Base-by-base conservation (phyloP, 2,113 vertebrate species). In the Megaceryle maxima region DNA sequence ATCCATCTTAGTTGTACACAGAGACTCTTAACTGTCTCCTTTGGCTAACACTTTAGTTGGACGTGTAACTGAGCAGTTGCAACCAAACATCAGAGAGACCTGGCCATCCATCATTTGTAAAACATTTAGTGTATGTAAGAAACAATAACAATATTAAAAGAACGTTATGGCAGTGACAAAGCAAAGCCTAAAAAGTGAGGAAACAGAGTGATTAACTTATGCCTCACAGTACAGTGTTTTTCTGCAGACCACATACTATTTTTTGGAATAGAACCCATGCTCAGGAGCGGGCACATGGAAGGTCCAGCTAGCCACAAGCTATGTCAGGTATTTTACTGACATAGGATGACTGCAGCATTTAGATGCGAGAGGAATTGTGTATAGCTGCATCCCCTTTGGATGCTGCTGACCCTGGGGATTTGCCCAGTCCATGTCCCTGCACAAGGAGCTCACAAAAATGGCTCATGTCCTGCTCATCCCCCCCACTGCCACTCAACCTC, bases 121-220 rank as follows among this genome's bases (percentile, higher is more conserved):
- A 92, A 91, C 84, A 79, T 77, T 91, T 88, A 17, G 62, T 89
- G 55, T 62, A 70, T 19, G 41, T 57, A 83, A 87, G 91, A 85
- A 95, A 89, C 83, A 89, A 85, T 79, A 96, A 95, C 62, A 88
- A 74, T 92, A 91, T 94, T 96, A 94, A 94, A 95, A 94, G 94
- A 83, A 70, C 80, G 92, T 94, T 93, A 95, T 3, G 7, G 77
- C 89, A 79, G 74, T n/a, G 66, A 92, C 84, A 87, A 95, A 94
- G 87, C 89, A 94, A 87, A 94, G 90, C 74, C 85, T 76, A 74
- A 87, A 91, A 91, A 77, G 62, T 29, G 72, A 96, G 84, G 82
- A 94, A 96, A 90, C 0, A 5, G 64, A 72, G 92, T 88, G 84
- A 95, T 95, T 76, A 92, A 94, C n/a, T 91, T 91, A 70, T 51